Evolutionary conservation across 1,140 invertebrate species (phyloP), one percentile per base, ranked within the genome.

Genomic region (Phthorimaea operculella): DNA sequence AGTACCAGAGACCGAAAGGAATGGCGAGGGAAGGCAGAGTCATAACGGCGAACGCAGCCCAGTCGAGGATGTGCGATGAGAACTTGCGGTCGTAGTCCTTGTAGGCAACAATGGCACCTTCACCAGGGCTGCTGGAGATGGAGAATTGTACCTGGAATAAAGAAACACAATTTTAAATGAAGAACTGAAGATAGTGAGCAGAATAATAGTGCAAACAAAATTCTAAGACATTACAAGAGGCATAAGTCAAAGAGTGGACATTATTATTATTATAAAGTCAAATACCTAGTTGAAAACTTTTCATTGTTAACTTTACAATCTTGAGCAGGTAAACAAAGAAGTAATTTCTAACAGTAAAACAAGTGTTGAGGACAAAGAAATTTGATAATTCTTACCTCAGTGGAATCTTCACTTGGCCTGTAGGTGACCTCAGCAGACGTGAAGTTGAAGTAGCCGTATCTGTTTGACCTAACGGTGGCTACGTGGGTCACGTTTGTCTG

Each of bases 81-180:
- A 99, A 99, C 78, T 96, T 96, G 79, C 97, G 95, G 81, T 99
- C 96, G 80, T 96, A 99, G 83, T 99, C 98, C 73, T 93, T 93
- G 86, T 94, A 96, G 16, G 96, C 93, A 62, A 98, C 94, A 81
- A 99, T 98, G 49, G 93, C 92, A 60, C 96, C 97, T 87, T 99
- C 95, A 64, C 98, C 98, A 56, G 97, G 98, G 71, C 98, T 95
- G 74, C 96, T 98, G 72, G 95, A 97, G 64, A 94, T 91, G 16
- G 94, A 93, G 80, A 93, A 88, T 88, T 97, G 92, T 33, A 93
- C 79, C 88, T 93, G 74, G 57, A 87, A 48, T 36, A 59, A 33
- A 61, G 21, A 60, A 57, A 55, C 58, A 17, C 21, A 28, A 28
- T 28, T 59, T 28, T 12, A 48, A 28, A 28, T 2, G 21, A 6